Evolutionary conservation across 2,888 invertebrate genomes (phyloP), one percentile per base, ranked within the genome.

Genomic region (Serripes groenlandicus): DNA sequence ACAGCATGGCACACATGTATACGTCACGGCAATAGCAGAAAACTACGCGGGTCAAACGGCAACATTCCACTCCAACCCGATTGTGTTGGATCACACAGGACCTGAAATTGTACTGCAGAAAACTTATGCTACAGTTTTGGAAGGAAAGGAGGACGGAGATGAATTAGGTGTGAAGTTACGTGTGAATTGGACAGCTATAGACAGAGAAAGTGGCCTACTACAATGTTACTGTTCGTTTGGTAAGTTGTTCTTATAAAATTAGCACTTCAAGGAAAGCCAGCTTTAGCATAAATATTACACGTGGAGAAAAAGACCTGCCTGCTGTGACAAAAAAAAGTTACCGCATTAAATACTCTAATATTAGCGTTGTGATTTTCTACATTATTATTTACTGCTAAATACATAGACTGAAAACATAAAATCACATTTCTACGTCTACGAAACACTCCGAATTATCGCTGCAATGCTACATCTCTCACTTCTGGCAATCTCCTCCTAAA

Each of bases 71-170:
- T 77, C 88, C 4, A n/a, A 52, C 15, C 77, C 83, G 11, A 52
- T 89, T n/a, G 62, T 72, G 9, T 54, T 89, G n/a, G 90, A 90
- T 68, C 83, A 85, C 21, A 89, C 90, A 11, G 64, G 76, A 1
- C 90, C 90, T 23, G 52, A 37, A 15, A 30, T 62, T 4, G 7
- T 7, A 30, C 34, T 32, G 70, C 54, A 3, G 35, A 18, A n/a
- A 34, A 42, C 0, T 62, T 32, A 0, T 49, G 15, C 18, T n/a
- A n/a, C n/a, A n/a, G n/a, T n/a, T n/a, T n/a, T n/a, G n/a, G n/a
- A n/a, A n/a, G n/a, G n/a, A n/a, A 37, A 54, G n/a, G 56, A 42
- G 11, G 71, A 37, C 11, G 23, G 23, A 2, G 35, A 54, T 54
- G 56, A 26, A 11, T 23, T 15, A 21, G 26, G 30, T n/a, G 62